These are phyloP conservation scores for Botia almorhae DNA, from an alignment of 2,797 vertebrate genomes.

Conservation along the genomic window DNA sequence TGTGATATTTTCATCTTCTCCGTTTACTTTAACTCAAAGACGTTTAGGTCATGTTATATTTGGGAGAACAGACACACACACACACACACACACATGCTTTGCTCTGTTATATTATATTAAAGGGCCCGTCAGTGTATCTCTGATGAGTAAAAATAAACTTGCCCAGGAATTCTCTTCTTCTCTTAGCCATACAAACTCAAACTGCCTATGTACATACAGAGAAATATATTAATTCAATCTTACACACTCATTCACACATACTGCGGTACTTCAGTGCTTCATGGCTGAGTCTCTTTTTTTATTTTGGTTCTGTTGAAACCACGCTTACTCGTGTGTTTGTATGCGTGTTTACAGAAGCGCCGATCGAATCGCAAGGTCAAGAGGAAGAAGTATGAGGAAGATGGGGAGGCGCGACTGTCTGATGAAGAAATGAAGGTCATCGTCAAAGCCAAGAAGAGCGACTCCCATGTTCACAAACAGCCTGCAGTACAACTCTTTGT, in stretches of 20 bases:
- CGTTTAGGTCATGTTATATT: slow-evolving; percentile 59
- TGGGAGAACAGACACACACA: slow-evolving; percentile 3
- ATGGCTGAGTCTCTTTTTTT: no score
- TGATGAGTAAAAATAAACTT: slow-evolving; percentile 22
- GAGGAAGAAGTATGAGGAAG: slow-evolving; percentile 95
- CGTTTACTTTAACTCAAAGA: slow-evolving; percentile 38
- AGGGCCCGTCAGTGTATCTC: slow-evolving; percentile 7
- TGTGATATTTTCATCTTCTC: slow-evolving; percentile 42
- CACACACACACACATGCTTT: not conserved
- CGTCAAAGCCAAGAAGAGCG: slow-evolving; percentile 89
- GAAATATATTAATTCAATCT: not conserved
- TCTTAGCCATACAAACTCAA: not conserved
- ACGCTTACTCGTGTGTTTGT: slow-evolving; percentile 16
- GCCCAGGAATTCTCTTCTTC: not conserved
- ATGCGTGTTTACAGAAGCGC: slow-evolving; percentile 83
- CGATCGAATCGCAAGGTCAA: slow-evolving; percentile 97
- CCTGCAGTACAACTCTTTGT: slow-evolving; percentile 94
- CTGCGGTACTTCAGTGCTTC: not conserved
- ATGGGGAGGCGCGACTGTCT: slow-evolving; percentile 89
- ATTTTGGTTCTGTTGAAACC: not conserved
- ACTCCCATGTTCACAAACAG: slow-evolving; percentile 77
- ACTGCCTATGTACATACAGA: not conserved
- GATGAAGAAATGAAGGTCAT: slow-evolving; percentile 92
- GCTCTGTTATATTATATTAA: slow-evolving; percentile 46
- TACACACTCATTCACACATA: not conserved